phyloP scores from a whole-genome alignment of 2,113 vertebrate species.

The Scytalopus superciliaris region DNA sequence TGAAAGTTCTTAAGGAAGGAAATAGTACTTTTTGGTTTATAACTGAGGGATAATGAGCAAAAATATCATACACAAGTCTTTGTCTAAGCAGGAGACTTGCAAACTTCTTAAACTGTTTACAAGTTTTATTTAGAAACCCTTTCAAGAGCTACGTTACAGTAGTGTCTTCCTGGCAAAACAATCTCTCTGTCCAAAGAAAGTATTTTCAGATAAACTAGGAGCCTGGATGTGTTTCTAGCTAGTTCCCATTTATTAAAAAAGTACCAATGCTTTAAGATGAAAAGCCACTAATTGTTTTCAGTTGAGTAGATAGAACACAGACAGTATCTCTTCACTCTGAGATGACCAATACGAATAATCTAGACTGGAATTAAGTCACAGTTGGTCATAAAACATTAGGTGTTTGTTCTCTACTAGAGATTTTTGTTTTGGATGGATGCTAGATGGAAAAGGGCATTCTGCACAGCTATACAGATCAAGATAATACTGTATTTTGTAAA shows the following conservation, averaged over 20 bases:
- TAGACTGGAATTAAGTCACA: not conserved
- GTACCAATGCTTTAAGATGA: not conserved
- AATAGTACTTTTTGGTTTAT: not conserved
- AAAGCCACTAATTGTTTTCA: not conserved
- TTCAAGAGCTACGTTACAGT: not conserved
- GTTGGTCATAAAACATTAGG: not conserved
- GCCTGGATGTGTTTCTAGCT: not conserved
- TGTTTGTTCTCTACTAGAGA: not conserved
- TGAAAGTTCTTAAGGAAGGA: not conserved
- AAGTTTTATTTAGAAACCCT: not conserved
- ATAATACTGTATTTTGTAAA: not conserved
- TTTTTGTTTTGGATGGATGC: not conserved
- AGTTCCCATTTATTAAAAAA: not conserved
- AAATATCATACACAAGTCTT: fast-evolving
- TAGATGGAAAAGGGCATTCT: not conserved
- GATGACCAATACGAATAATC: not conserved
- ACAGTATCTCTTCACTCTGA: not conserved
- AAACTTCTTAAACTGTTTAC: not conserved
- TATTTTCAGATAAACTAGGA: not conserved
- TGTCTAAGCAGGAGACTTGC: not conserved
- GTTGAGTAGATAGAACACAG: not conserved
- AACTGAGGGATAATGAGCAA: not conserved
- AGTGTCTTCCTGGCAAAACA: not conserved
- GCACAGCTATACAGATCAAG: not conserved
- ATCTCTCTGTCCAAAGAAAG: not conserved